A percentile compares a stretch with the other conserved stretches of the same genome.
phyloP scores from a whole-genome alignment of 2,888 invertebrate species.

The Tetragnatha montana region DNA sequence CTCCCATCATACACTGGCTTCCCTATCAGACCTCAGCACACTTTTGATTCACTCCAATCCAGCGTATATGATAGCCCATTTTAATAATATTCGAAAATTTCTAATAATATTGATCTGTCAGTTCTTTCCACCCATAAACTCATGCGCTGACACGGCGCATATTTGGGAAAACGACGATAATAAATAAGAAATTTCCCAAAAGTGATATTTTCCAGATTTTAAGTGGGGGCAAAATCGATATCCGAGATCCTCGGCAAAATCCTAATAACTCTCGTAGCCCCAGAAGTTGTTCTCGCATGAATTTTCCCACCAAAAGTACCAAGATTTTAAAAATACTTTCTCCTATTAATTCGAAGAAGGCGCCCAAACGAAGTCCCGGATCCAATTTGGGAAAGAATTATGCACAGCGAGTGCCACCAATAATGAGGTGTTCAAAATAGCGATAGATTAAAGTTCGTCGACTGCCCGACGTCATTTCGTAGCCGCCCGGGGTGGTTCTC shows the following conservation, averaged over 20 bases:
- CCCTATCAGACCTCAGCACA: no score
- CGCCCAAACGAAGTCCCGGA: conserved; percentile 15
- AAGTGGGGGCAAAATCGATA: background rate
- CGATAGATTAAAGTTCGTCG: conserved; percentile 38
- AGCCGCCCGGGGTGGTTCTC: conserved; percentile 17
- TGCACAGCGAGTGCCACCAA: conserved; percentile 41
- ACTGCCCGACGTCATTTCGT: conserved; percentile 15
- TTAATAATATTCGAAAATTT: background rate
- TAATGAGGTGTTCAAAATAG: conserved; percentile 59
- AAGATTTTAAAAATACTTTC: conserved; percentile 39
- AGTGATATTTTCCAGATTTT: background rate
- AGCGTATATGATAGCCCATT: no score
- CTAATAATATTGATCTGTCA: background rate
- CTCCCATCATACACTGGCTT: no score
- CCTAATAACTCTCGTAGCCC: conserved; percentile 31
- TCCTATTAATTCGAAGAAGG: conserved; percentile 21
- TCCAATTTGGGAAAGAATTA: conserved; percentile 52
- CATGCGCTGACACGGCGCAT: background rate
- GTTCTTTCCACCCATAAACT: background rate
- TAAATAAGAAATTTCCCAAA: background rate
- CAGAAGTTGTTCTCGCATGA: conserved; percentile 38
- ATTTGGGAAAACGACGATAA: background rate
- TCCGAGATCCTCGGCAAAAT: background rate
- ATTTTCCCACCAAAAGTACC: conserved; percentile 17
- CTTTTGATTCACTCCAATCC: no score